Evolutionary conservation across 2,888 invertebrate genomes (phyloP).

Genomic region (Baccha elongata): DNA sequence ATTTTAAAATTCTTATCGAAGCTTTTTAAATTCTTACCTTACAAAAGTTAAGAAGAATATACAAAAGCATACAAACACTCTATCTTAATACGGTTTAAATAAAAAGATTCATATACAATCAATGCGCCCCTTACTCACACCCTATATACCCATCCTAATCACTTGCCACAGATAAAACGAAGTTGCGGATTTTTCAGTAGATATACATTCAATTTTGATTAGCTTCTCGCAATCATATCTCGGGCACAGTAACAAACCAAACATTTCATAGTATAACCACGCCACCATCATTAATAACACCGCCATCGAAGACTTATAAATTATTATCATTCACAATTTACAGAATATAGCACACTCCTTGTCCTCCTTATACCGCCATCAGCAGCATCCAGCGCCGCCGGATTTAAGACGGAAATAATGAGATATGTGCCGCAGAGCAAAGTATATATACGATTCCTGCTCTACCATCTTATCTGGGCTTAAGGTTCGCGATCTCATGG

Average conservation of each 20-base stretch:
- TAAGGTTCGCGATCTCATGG: slow-evolving; percentile 67
- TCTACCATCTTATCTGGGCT: slow-evolving; percentile 68
- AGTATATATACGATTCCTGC: slow-evolving; percentile 50
- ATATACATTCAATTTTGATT: slow-evolving; percentile 47
- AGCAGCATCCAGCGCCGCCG: neutral
- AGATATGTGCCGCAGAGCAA: slow-evolving; percentile 54
- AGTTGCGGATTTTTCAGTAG: slow-evolving; percentile 22
- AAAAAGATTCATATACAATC: neutral
- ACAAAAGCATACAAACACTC: too few species aligned
- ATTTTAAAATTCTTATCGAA: too few species aligned
- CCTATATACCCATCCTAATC: slow-evolving; percentile 46
- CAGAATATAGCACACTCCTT: slow-evolving; percentile 27
- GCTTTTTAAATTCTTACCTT: too few species aligned
- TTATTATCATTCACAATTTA: slow-evolving; percentile 50
- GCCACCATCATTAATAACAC: neutral
- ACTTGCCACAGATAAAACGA: slow-evolving; percentile 37
- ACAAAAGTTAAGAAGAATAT: too few species aligned
- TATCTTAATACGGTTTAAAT: neutral
- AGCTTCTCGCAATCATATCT: slow-evolving; percentile 37
- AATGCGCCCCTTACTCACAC: neutral
- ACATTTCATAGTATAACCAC: neutral
- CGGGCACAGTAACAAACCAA: neutral
- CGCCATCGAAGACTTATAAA: slow-evolving; percentile 47
- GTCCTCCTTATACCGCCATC: neutral
- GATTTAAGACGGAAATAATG: slow-evolving; percentile 74